A percentile compares a stretch with the other conserved stretches of the same genome.
Evolutionary conservation across 2,113 vertebrate species (phyloP).

Genomic region (Plotosus lineatus): DNA sequence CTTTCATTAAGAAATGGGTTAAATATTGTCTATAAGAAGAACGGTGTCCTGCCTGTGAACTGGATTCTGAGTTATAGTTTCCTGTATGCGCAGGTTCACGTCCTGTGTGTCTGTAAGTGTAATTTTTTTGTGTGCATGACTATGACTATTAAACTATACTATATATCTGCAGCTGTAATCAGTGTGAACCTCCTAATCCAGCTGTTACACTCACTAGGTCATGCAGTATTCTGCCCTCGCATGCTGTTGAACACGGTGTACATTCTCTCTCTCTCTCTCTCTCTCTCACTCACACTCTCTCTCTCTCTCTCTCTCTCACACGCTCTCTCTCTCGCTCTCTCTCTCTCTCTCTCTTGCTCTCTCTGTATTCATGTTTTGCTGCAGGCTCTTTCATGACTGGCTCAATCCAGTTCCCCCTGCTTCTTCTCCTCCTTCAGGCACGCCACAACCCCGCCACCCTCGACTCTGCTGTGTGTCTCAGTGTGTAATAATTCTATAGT

Average conservation of each 20-base stretch:
- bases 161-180: constrained; percentile 12
- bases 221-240: neutral
- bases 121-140: neutral
- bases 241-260: constrained; percentile 25
- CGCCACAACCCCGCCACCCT: constrained; percentile 30
- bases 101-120: neutral
- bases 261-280: neutral
- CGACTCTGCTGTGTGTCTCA: constrained; percentile 9
- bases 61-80: constrained; percentile 3
- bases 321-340: too few species aligned
- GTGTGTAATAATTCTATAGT: constrained; percentile 30
- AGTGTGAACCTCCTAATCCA: constrained; percentile 13
- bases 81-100: neutral
- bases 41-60: neutral
- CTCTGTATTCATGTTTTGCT: constrained; percentile 37
- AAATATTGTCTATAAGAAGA: neutral
- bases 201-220: constrained; percentile 7
- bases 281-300: too few species aligned
- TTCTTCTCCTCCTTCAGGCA: constrained; percentile 27
- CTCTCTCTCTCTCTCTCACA: too few species aligned
- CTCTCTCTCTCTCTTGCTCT: too few species aligned
- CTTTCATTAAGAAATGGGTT: neutral
- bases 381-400: constrained; percentile 56
- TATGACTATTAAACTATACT: neutral
- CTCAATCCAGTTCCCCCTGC: constrained; percentile 69